Percentiles rank a stretch among this genome's conserved stretches.
Evolutionary conservation across 2,888 invertebrate species (phyloP).

Genomic region (Eurois occulta): DNA sequence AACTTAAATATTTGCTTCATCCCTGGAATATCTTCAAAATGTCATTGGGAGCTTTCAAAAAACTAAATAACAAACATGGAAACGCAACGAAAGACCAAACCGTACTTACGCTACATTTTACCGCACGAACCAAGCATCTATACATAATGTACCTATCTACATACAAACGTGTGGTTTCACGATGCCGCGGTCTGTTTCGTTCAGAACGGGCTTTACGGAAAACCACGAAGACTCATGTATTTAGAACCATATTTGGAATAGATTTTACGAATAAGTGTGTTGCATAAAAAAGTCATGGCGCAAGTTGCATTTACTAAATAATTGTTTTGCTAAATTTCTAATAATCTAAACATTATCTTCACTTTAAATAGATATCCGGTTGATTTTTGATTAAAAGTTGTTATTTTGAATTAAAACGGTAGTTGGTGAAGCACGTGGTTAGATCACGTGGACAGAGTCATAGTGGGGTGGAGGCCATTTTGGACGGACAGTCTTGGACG

Average conservation of each 20-base stretch:
- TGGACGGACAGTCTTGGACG: no score
- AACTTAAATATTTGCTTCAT: not conserved
- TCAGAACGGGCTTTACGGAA: slow-evolving; percentile 28
- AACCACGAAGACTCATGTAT: slow-evolving; percentile 10
- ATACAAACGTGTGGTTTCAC: slow-evolving; percentile 31
- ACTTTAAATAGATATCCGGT: no score
- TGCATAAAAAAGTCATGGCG: not conserved
- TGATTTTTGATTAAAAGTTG: no score
- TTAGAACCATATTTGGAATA: not conserved
- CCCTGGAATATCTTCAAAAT: not conserved
- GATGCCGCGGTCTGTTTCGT: slow-evolving; percentile 20
- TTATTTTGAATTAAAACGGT: no score
- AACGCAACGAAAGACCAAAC: not conserved
- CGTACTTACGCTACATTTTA: not conserved
- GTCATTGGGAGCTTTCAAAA: not conserved
- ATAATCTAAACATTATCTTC: no score
- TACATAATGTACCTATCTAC: not conserved
- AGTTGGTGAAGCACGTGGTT: no score
- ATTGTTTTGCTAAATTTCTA: no score
- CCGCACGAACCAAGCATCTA: not conserved
- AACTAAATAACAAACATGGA: not conserved
- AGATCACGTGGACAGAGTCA: no score
- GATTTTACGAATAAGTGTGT: not conserved
- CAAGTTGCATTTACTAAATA: not conserved
- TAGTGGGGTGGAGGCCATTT: no score